These are phyloP conservation scores for Catamblyrhynchus diadema DNA, from an alignment of 2,797 vertebrate species.

Conservation along the genomic window DNA sequence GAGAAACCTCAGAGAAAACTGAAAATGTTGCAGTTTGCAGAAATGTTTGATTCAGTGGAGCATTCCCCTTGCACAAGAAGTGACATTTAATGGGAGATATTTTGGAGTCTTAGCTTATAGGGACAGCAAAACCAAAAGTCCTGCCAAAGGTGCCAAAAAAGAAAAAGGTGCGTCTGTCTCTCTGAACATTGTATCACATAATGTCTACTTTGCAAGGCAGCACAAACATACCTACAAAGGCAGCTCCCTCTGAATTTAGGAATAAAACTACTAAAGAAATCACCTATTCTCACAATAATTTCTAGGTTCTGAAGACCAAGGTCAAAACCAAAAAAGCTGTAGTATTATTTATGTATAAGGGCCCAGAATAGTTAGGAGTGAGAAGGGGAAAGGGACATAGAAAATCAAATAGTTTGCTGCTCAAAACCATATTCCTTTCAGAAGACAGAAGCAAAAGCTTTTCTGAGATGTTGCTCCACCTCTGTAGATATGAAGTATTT, in stretches of 20 bases:
- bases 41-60: not conserved
- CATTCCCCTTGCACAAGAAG: not conserved
- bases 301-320: not conserved
- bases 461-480: not conserved
- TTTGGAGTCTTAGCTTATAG: not conserved
- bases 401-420: not conserved
- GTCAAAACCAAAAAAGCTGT: not conserved
- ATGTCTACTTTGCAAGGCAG: not conserved
- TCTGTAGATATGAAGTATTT: conserved; percentile 40
- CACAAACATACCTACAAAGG: not conserved
- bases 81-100: not conserved
- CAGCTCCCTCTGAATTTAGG: not conserved
- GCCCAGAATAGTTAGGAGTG: not conserved
- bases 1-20: not conserved
- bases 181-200: not conserved
- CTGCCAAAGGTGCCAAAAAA: not conserved
- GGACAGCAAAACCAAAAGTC: not conserved
- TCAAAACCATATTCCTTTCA: not conserved
- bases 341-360: not conserved
- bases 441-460: not conserved
- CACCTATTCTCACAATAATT: not conserved
- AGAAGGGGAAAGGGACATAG: not conserved
- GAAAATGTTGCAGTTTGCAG: not conserved
- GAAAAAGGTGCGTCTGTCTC: not conserved
- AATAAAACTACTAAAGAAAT: not conserved